These are phyloP conservation scores for Pelochelys cantorii DNA, from an alignment of 2,797 vertebrate genomes.

Conservation along the genomic window DNA sequence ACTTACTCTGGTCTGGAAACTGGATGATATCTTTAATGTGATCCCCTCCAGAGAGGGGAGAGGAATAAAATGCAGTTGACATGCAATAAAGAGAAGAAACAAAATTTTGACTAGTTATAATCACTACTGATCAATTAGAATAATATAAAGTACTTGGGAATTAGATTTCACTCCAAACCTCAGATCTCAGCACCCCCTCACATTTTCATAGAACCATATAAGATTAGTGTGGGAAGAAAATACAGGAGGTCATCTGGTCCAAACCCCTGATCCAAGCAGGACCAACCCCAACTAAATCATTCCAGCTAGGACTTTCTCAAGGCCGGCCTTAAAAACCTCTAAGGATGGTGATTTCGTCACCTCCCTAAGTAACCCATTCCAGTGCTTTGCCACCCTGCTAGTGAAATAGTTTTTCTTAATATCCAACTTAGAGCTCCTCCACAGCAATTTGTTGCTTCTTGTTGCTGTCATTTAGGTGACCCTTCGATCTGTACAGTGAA, in stretches of 20 bases:
- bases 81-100: neutral
- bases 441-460: no score
- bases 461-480: neutral
- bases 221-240: no score
- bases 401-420: no score
- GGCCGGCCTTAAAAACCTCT: no score
- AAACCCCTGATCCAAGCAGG: no score
- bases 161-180: neutral
- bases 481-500: neutral
- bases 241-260: no score
- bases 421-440: no score
- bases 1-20: neutral
- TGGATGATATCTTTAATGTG: neutral
- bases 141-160: rapidly evolving
- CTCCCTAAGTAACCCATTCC: no score
- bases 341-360: no score
- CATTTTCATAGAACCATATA: neutral
- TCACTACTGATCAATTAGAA: rapidly evolving
- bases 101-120: neutral
- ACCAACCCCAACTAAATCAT: no score
- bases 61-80: neutral
- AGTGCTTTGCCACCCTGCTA: no score
- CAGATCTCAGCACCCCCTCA: neutral
- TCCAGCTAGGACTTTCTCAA: no score
- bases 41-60: neutral